Evolutionary conservation across 1,140 invertebrate genomes (phyloP).

Genomic region (Sitobion miscanthi): DNA sequence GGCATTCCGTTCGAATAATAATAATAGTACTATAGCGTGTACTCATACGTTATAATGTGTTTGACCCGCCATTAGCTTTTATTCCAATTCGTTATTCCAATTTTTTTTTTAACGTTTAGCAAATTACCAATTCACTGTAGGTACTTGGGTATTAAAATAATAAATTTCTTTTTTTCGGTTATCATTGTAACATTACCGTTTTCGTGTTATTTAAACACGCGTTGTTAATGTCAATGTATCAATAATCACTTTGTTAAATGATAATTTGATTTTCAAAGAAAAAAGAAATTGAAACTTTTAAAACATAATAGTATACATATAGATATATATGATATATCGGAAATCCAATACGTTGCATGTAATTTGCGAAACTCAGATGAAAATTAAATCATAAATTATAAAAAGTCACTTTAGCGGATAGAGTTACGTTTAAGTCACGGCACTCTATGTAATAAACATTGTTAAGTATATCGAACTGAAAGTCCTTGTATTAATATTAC

Average conservation of each 20-base stretch:
- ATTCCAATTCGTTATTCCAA: neutral
- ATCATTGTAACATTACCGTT: neutral
- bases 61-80: neutral
- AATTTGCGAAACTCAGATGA: neutral
- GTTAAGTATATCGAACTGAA: neutral
- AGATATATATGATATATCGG: no score
- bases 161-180: neutral
- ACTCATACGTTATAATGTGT: neutral
- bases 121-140: neutral
- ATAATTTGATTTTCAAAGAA: neutral
- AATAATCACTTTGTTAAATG: no score
- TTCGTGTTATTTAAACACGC: neutral
- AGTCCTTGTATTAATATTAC: neutral
- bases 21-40: neutral
- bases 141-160: neutral
- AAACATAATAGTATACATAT: neutral
- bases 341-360: neutral
- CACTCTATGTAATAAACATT: neutral
- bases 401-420: neutral
- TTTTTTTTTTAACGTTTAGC: neutral
- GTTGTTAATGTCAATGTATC: neutral
- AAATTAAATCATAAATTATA: neutral
- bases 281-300: neutral
- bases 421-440: no score
- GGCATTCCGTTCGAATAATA: constrained; percentile 5